Conservation (phyloP, 2,113 vertebrate species). For the Athene cunicularia region DNA sequence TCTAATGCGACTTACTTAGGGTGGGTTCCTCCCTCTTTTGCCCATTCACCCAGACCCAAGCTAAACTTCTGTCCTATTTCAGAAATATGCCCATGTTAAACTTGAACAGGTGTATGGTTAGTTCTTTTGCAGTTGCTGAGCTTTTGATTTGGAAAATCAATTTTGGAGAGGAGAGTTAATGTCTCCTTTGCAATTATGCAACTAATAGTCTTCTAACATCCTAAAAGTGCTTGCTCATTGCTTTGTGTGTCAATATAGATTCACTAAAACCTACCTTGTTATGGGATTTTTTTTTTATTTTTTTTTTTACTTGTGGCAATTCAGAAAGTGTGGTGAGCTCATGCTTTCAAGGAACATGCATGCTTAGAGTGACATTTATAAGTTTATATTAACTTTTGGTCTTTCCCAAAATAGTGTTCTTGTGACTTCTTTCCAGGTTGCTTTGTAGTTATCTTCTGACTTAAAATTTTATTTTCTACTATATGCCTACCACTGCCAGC, state of each 20-base stretch:
- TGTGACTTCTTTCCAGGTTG: neutral
- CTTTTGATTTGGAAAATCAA: neutral
- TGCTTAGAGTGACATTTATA: neutral
- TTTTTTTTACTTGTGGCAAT: neutral
- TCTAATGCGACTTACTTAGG: neutral
- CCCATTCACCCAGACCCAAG: neutral
- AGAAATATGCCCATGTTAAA: neutral
- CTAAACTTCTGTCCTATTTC: neutral
- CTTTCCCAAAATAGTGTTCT: neutral
- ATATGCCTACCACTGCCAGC: neutral
- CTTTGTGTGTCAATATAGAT: neutral
- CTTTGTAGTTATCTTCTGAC: neutral
- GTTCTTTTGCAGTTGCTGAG: neutral
- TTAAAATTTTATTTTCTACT: neutral
- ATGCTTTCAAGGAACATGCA: rapidly evolving
- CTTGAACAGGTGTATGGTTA: neutral
- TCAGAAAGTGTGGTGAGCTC: neutral
- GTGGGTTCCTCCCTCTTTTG: neutral
- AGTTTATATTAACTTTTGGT: neutral
- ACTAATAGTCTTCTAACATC: neutral
- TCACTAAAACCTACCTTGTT: neutral
- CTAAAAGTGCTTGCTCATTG: neutral
- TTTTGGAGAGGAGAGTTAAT: neutral
- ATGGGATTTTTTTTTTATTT: neutral
- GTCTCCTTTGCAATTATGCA: neutral